A percentile compares a stretch with the other conserved stretches of the same genome.
Evolutionary conservation across 2,113 vertebrate genomes (phyloP).

Genomic region (Neogobius melanostomus): DNA sequence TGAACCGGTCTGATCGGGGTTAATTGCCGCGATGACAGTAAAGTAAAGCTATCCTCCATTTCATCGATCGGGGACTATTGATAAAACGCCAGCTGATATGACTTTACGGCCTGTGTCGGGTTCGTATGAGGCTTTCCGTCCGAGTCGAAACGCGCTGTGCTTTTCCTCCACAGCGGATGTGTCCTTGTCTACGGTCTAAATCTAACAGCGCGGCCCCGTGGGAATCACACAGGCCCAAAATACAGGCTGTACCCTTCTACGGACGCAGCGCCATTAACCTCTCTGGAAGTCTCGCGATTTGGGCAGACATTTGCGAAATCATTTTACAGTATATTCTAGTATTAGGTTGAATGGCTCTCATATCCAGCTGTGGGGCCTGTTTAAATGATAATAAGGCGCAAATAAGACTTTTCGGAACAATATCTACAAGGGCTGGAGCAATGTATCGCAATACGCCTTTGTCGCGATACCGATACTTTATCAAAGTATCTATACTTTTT

Average conservation of each 20-base stretch:
- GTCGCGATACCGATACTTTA: no score
- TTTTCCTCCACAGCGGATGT: slow-evolving; percentile 2
- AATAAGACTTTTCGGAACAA: no score
- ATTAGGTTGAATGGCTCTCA: no score
- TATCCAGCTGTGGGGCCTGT: no score
- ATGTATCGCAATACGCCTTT: no score
- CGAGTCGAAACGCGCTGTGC: neutral
- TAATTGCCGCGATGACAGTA: neutral
- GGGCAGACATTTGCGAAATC: no score
- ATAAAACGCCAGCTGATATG: neutral
- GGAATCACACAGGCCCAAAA: slow-evolving; percentile 42
- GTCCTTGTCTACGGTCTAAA: slow-evolving; percentile 56
- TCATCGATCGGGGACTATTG: neutral
- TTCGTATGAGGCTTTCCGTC: neutral
- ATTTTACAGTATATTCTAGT: no score
- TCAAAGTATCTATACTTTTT: no score
- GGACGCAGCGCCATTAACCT: slow-evolving; percentile 24
- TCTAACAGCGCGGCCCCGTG: slow-evolving; percentile 58
- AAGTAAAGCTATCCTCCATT: neutral
- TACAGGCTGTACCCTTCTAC: slow-evolving; percentile 21
- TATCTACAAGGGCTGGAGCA: no score
- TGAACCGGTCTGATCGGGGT: neutral
- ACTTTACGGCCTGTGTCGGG: neutral
- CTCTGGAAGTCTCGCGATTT: neutral
- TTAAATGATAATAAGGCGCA: no score